These are phyloP conservation scores for Standfussiana lucernea DNA, from an alignment of 2,888 invertebrate species.

Conservation along the genomic window DNA sequence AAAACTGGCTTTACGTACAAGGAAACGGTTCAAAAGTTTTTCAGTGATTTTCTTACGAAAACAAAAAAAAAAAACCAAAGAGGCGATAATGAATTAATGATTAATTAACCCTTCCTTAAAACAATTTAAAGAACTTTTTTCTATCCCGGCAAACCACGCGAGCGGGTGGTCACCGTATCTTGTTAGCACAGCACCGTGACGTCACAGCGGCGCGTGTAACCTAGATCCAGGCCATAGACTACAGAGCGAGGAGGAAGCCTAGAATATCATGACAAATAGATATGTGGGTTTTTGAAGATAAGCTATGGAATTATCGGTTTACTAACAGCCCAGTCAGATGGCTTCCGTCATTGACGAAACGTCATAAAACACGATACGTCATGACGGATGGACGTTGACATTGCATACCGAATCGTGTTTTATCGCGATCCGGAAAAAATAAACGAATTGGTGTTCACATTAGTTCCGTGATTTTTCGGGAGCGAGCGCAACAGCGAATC, in stretches of 20 bases:
- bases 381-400: no score
- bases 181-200: slow-evolving; percentile 56
- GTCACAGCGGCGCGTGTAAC: slow-evolving; percentile 77
- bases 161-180: slow-evolving; percentile 44
- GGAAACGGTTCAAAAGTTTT: neutral
- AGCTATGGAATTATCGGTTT: neutral
- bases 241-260: slow-evolving; percentile 45
- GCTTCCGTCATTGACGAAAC: no score
- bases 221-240: slow-evolving; percentile 71
- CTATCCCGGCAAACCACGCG: slow-evolving; percentile 14
- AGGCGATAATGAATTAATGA: neutral
- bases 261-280: slow-evolving; percentile 44
- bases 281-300: neutral
- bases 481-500: no score
- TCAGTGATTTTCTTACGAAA: neutral
- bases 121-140: neutral
- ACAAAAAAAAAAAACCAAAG: no score
- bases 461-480: no score
- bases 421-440: no score
- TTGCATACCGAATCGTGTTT: no score
- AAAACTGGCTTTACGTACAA: neutral
- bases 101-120: neutral
- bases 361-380: no score
- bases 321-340: no score
- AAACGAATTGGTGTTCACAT: no score